A percentile compares a stretch with the other conserved stretches of the same genome.
phyloP scores from a whole-genome alignment of 2,113 vertebrate genomes.

The Chamaetylas fuelleborni region DNA sequence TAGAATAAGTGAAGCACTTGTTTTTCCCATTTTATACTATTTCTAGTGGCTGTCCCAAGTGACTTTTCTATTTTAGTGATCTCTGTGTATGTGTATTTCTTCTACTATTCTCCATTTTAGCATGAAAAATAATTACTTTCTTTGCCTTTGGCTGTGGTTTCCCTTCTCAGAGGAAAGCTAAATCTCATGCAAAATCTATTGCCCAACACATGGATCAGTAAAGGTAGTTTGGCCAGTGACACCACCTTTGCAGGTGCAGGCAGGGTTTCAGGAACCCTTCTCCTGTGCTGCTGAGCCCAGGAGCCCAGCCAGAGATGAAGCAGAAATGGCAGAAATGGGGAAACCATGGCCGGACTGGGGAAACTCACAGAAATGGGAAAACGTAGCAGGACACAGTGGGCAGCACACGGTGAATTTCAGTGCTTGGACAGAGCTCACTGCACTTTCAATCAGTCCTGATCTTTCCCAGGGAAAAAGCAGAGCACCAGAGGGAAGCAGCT shows the following conservation, averaged over 20 bases:
- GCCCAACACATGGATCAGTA: neutral
- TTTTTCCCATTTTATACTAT: neutral
- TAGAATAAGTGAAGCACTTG: neutral
- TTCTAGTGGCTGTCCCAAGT: neutral
- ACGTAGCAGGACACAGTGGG: neutral
- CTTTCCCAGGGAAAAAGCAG: neutral
- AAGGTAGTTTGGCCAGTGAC: neutral
- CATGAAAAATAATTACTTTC: neutral
- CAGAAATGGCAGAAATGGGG: neutral
- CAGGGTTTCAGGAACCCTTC: neutral
- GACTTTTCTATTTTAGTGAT: neutral
- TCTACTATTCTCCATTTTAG: neutral
- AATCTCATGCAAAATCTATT: neutral
- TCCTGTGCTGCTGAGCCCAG: neutral
- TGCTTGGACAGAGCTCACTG: neutral
- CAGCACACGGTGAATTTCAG: neutral
- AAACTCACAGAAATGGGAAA: neutral
- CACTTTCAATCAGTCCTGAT: neutral
- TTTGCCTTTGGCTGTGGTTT: neutral
- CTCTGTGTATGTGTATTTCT: neutral
- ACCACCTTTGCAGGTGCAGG: neutral
- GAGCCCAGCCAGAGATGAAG: neutral
- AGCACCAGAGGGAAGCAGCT: neutral
- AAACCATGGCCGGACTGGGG: neutral
- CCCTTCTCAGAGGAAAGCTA: neutral